These are phyloP conservation scores for Manis crassicaudata DNA, from an alignment of 2,797 vertebrate genomes.

Conservation along the genomic window DNA sequence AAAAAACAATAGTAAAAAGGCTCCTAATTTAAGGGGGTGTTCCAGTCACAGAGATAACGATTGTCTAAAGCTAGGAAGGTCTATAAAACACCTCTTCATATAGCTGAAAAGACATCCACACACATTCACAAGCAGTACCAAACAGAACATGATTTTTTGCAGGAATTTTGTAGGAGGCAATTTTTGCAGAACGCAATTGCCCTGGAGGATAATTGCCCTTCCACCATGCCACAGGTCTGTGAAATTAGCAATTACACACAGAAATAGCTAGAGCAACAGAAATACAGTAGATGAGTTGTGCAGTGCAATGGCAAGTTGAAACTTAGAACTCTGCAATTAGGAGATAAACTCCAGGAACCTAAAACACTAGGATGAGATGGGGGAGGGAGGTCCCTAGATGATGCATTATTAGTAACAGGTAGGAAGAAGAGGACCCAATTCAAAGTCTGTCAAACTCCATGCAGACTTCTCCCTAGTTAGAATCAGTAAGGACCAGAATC, in stretches of 20 bases:
- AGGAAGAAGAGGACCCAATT: neutral
- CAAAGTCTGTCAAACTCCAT: neutral
- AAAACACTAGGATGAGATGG: neutral
- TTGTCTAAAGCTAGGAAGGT: neutral
- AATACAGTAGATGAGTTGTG: neutral
- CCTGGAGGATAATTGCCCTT: neutral
- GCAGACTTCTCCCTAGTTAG: neutral
- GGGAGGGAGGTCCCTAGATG: neutral
- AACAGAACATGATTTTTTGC: constrained; percentile 21
- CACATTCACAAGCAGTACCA: constrained; percentile 41
- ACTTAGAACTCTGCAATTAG: constrained; percentile 5
- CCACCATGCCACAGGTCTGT: constrained; percentile 38
- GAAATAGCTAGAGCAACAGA: constrained; percentile 39
- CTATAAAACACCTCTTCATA: neutral
- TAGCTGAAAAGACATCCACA: neutral
- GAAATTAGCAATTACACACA: constrained; percentile 56
- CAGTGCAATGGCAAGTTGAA: neutral
- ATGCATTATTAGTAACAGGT: neutral
- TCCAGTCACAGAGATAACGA: neutral
- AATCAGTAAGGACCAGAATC: neutral
- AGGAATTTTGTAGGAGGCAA: neutral
- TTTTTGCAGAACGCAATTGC: constrained; percentile 55
- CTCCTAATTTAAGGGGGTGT: neutral
- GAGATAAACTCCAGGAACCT: neutral
- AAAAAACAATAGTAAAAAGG: neutral